These are phyloP conservation scores for Uropsilus gracilis DNA, from an alignment of 2,113 vertebrate genomes.

Conservation along the genomic window DNA sequence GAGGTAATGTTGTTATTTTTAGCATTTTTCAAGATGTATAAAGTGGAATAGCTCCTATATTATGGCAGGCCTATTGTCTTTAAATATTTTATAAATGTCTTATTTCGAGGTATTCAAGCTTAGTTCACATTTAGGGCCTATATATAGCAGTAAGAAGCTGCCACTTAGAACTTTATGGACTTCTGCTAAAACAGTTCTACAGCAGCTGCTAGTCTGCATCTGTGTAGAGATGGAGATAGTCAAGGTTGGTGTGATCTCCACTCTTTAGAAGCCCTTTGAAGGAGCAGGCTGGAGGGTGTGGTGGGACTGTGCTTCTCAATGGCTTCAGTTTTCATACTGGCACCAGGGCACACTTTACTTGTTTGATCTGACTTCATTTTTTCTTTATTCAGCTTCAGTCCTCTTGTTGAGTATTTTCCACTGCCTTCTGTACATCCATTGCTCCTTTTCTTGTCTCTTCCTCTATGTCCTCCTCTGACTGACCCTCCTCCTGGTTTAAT, in stretches of 20 bases:
- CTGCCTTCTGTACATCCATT: fast-evolving
- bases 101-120: not conserved
- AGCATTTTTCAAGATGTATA: not conserved
- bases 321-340: not conserved
- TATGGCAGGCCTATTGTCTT: not conserved
- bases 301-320: not conserved
- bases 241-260: not conserved
- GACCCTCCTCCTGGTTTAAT: not conserved
- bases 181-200: not conserved
- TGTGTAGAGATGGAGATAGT: not conserved
- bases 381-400: not conserved
- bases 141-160: not conserved
- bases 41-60: not conserved
- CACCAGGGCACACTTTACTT: not conserved
- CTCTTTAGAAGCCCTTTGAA: not conserved
- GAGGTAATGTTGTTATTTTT: not conserved
- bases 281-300: not conserved
- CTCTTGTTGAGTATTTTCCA: fast-evolving
- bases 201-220: not conserved
- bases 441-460: not conserved
- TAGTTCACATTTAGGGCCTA: not conserved
- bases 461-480: not conserved
- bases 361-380: not conserved
- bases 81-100: not conserved
- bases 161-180: not conserved